Evolutionary conservation across 2,113 vertebrate genomes (phyloP), one percentile per base, ranked within the genome.

Genomic region (Neogobius melanostomus): DNA sequence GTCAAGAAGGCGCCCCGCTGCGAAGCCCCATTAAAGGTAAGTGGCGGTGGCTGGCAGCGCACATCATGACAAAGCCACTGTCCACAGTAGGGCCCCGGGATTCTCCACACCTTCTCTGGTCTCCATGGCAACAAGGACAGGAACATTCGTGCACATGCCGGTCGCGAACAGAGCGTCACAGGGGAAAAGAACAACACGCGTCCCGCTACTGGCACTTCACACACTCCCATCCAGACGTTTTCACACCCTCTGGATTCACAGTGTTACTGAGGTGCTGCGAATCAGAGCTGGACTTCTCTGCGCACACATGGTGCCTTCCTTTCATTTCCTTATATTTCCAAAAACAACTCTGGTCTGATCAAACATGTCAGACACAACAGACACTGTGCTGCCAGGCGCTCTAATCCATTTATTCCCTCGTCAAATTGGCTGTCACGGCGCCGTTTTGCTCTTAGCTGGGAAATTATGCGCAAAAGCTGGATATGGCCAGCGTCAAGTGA

Each of bases 71-170:
- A 75, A 77, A 76, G 69, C 75, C 75, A 17, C 68, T 64, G 75
- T 76, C 79, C 84, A 79, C 67, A 71, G 64, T 48, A 47, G 42
- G 72, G 75, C 54, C 74, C 56, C 59, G 61, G 54, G 66, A 82
- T 83, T 75, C 64, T 85, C 83, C 80, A 85, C 79, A 81, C 85
- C 79, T 84, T 84, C 76, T 71, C 64, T 46, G 70, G 85, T 89
- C 79, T 82, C 87, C 85, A 86, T 88, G 85, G 88, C 82, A 87
- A 90, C 89, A 85, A 70, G 75, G 69, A 70, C 69, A 47, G 67
- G 69, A 70, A 69, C 66, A 46, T 73, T 82, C 52, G 69, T 75
- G 63, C 68, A 64, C 56, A 76, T 64, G n/a, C 50, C 77, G 80
- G 75, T 75, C 51, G 42, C 1, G 11, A 83, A 75, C 66, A 83